A percentile compares a stretch with the other conserved stretches of the same genome.
phyloP scores from a whole-genome alignment of 1,140 invertebrate species.

The Galendromus occidentalis region DNA sequence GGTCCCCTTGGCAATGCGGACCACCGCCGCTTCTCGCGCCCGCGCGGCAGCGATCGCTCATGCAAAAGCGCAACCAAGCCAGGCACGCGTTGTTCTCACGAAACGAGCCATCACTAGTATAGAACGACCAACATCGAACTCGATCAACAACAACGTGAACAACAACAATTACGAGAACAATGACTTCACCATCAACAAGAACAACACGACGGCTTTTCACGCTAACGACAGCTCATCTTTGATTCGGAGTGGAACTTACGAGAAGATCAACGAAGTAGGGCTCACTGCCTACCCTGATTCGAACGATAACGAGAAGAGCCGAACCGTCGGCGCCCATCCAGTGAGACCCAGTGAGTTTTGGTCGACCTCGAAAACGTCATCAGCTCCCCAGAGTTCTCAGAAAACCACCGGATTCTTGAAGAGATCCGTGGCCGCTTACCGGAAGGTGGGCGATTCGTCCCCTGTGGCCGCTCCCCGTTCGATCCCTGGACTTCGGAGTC shows the following conservation, averaged over 20 bases:
- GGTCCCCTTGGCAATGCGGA: background rate
- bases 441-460: background rate
- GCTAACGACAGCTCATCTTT: background rate
- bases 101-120: background rate
- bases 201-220: no score
- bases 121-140: background rate
- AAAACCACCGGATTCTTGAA: background rate
- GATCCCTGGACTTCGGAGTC: background rate
- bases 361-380: background rate
- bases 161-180: no score
- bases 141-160: background rate
- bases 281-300: background rate
- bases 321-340: background rate
- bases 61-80: background rate
- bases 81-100: background rate
- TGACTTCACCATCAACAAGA: no score
- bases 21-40: background rate
- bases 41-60: background rate
- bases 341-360: conserved; percentile 5
- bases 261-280: conserved; percentile 2
- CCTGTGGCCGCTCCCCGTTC: background rate
- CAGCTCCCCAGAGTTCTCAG: background rate
- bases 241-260: conserved; percentile 1
- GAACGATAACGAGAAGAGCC: background rate
- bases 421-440: background rate